A percentile compares a stretch with the other conserved stretches of the same genome.
These are phyloP conservation scores for Trilocha varians DNA, from an alignment of 2,888 invertebrate genomes.

Conservation along the genomic window DNA sequence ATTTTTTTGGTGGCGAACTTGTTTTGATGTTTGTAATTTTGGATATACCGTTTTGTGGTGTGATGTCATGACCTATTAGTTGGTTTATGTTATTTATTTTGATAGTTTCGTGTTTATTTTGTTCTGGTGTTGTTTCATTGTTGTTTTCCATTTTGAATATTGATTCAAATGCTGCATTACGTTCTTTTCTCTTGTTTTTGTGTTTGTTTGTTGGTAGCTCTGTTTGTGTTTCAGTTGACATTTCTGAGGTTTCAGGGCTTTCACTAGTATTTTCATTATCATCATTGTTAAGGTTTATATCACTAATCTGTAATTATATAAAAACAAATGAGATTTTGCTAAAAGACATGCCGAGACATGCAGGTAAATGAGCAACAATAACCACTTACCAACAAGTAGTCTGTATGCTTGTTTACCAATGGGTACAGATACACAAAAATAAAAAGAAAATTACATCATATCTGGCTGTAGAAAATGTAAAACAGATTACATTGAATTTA, in stretches of 20 bases:
- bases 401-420: too few species aligned
- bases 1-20: slow-evolving; percentile 4
- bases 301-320: not conserved
- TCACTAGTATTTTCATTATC: not conserved
- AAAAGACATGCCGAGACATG: too few species aligned
- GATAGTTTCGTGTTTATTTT: slow-evolving; percentile 1
- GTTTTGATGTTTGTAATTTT: not conserved
- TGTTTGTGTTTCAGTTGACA: not conserved
- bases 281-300: not conserved
- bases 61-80: slow-evolving; percentile 10
- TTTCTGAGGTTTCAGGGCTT: not conserved
- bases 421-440: too few species aligned
- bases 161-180: slow-evolving; percentile 38
- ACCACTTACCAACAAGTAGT: too few species aligned
- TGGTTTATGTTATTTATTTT: slow-evolving; percentile 26
- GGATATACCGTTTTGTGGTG: not conserved
- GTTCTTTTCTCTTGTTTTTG: slow-evolving; percentile 16
- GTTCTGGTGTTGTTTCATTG: slow-evolving; percentile 7
- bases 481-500: too few species aligned
- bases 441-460: too few species aligned
- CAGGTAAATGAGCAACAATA: too few species aligned
- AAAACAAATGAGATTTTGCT: too few species aligned
- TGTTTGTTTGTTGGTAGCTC: too few species aligned
- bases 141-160: slow-evolving; percentile 17
- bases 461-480: too few species aligned